A percentile compares a stretch with the other conserved stretches of the same genome.
Conservation (phyloP, 1,140 invertebrate species). For the Latrodectus geometricus region DNA sequence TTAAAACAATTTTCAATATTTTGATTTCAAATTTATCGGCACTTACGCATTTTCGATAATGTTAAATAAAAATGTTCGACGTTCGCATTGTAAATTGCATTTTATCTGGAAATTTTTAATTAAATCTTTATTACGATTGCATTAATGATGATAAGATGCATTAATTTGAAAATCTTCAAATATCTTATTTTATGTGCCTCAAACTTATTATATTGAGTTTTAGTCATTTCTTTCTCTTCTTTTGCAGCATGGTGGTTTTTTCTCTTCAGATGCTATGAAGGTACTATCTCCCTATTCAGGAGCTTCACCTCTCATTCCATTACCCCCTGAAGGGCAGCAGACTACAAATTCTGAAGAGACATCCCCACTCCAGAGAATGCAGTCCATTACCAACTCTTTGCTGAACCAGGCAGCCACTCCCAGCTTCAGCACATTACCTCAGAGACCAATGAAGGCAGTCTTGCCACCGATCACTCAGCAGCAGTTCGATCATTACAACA, state of each 20-base stretch:
- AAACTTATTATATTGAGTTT: background rate
- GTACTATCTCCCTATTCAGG: conserved; percentile 48
- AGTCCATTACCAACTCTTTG: conserved; percentile 95
- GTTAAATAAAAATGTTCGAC: no score
- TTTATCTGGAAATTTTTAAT: no score
- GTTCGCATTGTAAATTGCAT: no score
- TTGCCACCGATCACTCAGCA: conserved; percentile 98
- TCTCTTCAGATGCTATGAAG: conserved; percentile 40
- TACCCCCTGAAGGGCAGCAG: conserved; percentile 35
- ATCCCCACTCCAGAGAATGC: conserved; percentile 95
- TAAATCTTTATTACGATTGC: no score
- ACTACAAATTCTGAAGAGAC: conserved; percentile 14
- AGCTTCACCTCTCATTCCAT: conserved; percentile 26
- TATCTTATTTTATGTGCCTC: no score
- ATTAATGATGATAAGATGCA: no score
- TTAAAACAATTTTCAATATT: no score
- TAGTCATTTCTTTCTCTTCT: background rate
- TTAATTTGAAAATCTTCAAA: no score
- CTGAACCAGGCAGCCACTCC: conserved; percentile 86
- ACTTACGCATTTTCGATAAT: no score
- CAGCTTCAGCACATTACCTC: conserved; percentile 79
- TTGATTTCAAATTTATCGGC: no score
- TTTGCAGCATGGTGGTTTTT: conserved; percentile 17
- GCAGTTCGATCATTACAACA: conserved; percentile 98
- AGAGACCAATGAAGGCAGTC: conserved; percentile 92